These are phyloP conservation scores for Lasioglossum leucozonium DNA, from an alignment of 2,888 invertebrate species.

Conservation along the genomic window DNA sequence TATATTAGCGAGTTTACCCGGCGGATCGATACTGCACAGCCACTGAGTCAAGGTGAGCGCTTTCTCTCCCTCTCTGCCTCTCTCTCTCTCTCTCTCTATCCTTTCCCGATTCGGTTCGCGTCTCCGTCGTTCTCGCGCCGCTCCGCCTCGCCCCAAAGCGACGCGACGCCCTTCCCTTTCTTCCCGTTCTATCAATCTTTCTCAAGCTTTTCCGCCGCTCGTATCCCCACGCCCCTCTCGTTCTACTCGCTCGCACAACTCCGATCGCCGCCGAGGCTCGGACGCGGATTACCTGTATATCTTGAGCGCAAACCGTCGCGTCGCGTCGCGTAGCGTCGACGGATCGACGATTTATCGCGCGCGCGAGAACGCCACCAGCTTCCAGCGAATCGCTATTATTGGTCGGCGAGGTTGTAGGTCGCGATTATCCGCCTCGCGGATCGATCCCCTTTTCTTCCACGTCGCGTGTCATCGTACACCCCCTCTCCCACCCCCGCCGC, in stretches of 20 bases:
- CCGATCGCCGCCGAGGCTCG: not conserved
- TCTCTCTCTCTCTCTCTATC: not conserved
- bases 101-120: not conserved
- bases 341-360: not conserved
- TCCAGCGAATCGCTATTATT: conserved; percentile 45
- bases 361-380: not conserved
- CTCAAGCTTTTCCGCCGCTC: not conserved
- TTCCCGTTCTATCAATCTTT: conserved; percentile 11
- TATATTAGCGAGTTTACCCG: conserved; percentile 70
- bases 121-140: not conserved
- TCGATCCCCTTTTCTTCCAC: conserved; percentile 53
- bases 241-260: not conserved
- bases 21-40: conserved; percentile 73
- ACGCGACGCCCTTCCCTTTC: conserved; percentile 3
- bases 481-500: not conserved
- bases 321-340: not conserved
- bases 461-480: conserved; percentile 20
- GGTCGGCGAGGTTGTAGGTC: conserved; percentile 49
- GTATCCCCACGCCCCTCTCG: not conserved
- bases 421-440: conserved; percentile 51
- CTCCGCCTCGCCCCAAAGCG: not conserved
- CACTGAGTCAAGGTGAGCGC: conserved; percentile 71
- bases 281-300: not conserved
- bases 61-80: not conserved
- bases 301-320: not conserved